phyloP scores from a whole-genome alignment of 2,888 invertebrate species.

The Argynnis bischoffii region DNA sequence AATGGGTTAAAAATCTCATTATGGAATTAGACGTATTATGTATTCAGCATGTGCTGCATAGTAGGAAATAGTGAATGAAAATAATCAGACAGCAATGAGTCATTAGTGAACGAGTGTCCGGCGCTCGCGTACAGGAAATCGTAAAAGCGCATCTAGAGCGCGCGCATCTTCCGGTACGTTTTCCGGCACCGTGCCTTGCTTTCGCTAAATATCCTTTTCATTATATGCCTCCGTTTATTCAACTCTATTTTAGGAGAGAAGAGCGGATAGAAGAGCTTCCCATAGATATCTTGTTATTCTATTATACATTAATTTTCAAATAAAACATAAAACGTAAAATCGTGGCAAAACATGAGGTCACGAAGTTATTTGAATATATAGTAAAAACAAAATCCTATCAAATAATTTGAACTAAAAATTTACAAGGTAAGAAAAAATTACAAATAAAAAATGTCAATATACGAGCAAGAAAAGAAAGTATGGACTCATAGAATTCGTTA shows the following conservation, averaged over 20 bases:
- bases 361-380: no score
- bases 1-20: slow-evolving; percentile 16
- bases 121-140: slow-evolving; percentile 71
- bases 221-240: slow-evolving; percentile 60
- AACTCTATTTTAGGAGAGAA: slow-evolving; percentile 58
- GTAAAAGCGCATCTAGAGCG: slow-evolving; percentile 77
- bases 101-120: slow-evolving; percentile 42
- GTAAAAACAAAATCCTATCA: slow-evolving; percentile 1
- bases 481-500: slow-evolving; percentile 66
- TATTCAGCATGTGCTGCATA: slow-evolving; percentile 30
- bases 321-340: no score
- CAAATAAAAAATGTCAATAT: slow-evolving; percentile 35
- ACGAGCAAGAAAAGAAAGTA: slow-evolving; percentile 40
- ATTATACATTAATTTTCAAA: no score
- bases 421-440: slow-evolving; percentile 13
- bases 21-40: slow-evolving; percentile 18
- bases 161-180: slow-evolving; percentile 75
- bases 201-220: slow-evolving; percentile 67
- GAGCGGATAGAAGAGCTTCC: neutral
- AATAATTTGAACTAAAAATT: neutral
- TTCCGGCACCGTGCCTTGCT: slow-evolving; percentile 63
- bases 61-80: slow-evolving; percentile 35
- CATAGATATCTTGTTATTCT: neutral
- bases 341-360: no score
- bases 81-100: slow-evolving; percentile 38